phyloP scores from a whole-genome alignment of 2,113 vertebrate genomes.

The Macaca nemestrina region DNA sequence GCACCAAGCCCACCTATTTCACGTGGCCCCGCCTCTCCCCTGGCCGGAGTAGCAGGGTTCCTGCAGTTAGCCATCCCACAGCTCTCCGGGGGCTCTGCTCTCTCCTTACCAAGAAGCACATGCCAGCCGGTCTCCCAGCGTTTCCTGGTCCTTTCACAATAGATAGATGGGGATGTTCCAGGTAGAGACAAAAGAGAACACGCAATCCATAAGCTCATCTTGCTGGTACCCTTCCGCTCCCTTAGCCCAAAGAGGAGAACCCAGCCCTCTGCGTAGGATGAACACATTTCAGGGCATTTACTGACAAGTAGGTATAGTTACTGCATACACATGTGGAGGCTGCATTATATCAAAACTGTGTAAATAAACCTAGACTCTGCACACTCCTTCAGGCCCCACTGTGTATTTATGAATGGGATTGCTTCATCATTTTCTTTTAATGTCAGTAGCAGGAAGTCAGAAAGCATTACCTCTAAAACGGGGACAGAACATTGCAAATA shows the following conservation, averaged over 20 bases:
- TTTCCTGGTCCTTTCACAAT: neutral
- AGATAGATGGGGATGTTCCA: neutral
- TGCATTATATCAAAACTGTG: neutral
- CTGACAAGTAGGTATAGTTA: neutral
- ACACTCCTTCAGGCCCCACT: neutral
- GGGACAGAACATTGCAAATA: conserved; percentile 29
- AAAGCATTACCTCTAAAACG: conserved; percentile 41
- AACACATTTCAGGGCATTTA: neutral
- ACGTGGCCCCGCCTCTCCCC: neutral
- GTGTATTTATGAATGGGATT: conserved; percentile 66
- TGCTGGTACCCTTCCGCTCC: neutral
- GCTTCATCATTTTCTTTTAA: neutral
- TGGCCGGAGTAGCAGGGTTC: neutral
- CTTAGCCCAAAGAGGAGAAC: neutral
- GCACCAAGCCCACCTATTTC: neutral
- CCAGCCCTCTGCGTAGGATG: neutral
- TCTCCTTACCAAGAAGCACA: neutral
- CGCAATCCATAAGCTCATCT: neutral
- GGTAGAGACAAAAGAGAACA: neutral
- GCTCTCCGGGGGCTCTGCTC: neutral
- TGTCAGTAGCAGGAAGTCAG: conserved; percentile 39
- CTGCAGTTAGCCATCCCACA: too few relatives aligned
- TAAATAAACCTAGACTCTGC: conserved; percentile 39
- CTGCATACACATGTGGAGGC: neutral
- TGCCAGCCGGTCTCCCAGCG: neutral